Conservation (phyloP, 2,888 invertebrate genomes). For the Lepidocyrtinus sp. region DNA sequence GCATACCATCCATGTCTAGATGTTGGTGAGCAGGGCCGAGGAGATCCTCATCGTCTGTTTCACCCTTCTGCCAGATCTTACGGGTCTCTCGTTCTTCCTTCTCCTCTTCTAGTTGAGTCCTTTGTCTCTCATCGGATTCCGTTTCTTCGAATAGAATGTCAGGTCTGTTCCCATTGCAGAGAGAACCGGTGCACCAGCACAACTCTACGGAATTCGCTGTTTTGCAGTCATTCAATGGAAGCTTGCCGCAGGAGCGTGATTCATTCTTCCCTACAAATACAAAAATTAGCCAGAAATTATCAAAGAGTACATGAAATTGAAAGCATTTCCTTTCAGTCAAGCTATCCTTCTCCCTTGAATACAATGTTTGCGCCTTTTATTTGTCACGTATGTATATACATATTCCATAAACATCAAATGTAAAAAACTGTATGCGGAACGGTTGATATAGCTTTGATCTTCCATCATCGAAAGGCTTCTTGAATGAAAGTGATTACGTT, state of each 20-base stretch:
- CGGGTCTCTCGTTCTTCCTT: constrained; percentile 55
- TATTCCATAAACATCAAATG: no score
- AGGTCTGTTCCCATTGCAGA: constrained; percentile 65
- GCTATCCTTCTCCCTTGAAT: no score
- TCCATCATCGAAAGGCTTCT: no score
- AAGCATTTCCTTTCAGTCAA: no score
- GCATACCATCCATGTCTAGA: constrained; percentile 50
- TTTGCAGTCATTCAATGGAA: constrained; percentile 64
- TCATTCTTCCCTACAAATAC: no score
- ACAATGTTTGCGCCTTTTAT: no score
- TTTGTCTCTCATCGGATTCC: constrained; percentile 51
- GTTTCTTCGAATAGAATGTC: constrained; percentile 49
- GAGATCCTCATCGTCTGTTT: constrained; percentile 66
- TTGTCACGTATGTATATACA: no score
- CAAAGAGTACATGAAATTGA: no score
- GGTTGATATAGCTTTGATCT: no score
- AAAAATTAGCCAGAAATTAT: no score
- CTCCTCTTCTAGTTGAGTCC: constrained; percentile 47
- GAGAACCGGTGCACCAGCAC: constrained; percentile 64
- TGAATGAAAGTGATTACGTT: no score
- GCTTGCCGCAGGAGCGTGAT: constrained; percentile 63
- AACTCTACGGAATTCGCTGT: constrained; percentile 66
- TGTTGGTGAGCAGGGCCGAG: constrained; percentile 56
- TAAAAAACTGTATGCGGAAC: no score
- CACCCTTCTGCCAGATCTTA: constrained; percentile 56